phyloP scores from a whole-genome alignment of 2,888 invertebrate genomes.

The Hydrotaea cyrtoneurina region DNA sequence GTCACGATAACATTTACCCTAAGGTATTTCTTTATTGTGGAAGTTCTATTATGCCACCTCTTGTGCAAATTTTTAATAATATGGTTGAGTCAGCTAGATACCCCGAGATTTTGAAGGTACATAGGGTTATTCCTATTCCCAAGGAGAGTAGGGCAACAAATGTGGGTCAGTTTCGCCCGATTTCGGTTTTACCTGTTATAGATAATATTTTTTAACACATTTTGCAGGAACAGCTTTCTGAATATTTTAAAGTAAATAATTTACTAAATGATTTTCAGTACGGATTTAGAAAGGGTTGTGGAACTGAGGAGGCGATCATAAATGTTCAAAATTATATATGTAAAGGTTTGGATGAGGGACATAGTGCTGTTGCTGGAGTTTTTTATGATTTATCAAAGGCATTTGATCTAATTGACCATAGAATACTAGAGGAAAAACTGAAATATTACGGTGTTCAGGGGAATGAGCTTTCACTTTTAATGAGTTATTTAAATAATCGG shows the following conservation, averaged over 20 bases:
- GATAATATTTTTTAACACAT: conserved; percentile 21
- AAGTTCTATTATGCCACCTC: too few relatives aligned
- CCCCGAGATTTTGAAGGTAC: conserved; percentile 23
- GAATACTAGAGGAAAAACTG: background rate
- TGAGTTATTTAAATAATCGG: background rate
- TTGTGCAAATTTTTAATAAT: too few relatives aligned
- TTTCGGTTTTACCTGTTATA: background rate
- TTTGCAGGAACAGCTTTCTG: background rate
- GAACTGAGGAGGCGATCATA: background rate
- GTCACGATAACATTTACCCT: conserved; percentile 21
- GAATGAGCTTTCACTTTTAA: background rate
- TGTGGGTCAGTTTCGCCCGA: background rate
- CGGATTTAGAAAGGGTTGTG: conserved; percentile 14
- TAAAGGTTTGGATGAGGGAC: conserved; percentile 3
- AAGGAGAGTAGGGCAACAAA: background rate
- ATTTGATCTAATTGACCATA: conserved; percentile 17
- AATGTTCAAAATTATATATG: conserved; percentile 12
- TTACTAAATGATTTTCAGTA: background rate
- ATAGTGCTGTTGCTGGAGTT: background rate
- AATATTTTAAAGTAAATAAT: background rate
- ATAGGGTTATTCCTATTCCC: background rate
- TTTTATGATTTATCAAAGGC: conserved; percentile 25
- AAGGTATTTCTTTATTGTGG: background rate
- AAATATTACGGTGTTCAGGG: background rate
- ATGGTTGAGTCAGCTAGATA: background rate